Percentiles rank a stretch among this genome's conserved stretches.
These are phyloP conservation scores for Rhagoletis pomonella DNA, from an alignment of 1,140 invertebrate species.

Conservation along the genomic window DNA sequence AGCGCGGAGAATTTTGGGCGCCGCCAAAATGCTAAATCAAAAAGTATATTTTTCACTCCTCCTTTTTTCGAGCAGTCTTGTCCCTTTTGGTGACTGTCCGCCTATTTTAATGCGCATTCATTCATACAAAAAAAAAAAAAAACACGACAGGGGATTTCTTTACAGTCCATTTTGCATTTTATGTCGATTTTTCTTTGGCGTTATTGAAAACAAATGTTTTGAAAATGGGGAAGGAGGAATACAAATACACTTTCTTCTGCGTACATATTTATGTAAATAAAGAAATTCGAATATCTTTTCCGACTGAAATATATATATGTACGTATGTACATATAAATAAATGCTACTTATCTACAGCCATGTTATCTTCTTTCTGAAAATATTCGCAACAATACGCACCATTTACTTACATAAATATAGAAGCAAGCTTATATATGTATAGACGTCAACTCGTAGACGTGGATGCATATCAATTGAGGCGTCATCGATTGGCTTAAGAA, in stretches of 20 bases:
- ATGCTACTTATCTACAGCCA: not conserved
- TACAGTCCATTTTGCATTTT: constrained; percentile 49
- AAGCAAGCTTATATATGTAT: not conserved
- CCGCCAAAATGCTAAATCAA: constrained; percentile 46
- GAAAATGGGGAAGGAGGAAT: not conserved
- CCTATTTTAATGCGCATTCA: not conserved
- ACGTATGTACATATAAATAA: too few species aligned
- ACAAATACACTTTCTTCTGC: too few species aligned
- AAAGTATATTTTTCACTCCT: constrained; percentile 9
- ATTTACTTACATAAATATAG: not conserved
- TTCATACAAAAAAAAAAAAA: too few species aligned
- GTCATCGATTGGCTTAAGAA: constrained; percentile 27
- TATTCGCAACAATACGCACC: too few species aligned
- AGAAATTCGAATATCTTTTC: too few species aligned
- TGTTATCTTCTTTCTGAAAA: constrained; percentile 25
- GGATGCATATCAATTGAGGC: not conserved
- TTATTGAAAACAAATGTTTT: constrained; percentile 47
- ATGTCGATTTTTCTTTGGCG: constrained; percentile 13
- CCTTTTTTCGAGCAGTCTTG: not conserved
- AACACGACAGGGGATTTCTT: too few species aligned
- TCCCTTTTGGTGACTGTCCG: constrained; percentile 34
- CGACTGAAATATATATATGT: too few species aligned
- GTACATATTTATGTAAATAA: too few species aligned
- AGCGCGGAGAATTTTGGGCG: constrained; percentile 33
- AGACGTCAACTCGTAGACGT: not conserved